Conservation (phyloP, 1,140 invertebrate genomes). For the Hypsibius dujardini region DNA sequence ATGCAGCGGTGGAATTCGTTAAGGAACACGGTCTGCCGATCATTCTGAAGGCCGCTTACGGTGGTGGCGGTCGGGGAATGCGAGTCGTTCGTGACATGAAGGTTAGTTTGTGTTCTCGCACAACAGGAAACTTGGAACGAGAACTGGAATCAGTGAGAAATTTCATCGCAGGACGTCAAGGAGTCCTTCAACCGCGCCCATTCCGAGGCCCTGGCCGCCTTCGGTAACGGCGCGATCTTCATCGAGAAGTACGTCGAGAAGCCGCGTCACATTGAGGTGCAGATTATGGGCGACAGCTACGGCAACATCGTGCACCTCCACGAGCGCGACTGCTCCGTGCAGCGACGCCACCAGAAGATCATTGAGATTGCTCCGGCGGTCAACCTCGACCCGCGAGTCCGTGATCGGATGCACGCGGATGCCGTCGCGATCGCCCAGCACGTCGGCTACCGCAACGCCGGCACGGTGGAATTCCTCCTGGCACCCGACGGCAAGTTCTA, state of each 20-base stretch:
- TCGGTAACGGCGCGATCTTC: slow-evolving; percentile 95
- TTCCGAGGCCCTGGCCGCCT: slow-evolving; percentile 83
- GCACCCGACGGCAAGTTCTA: slow-evolving; percentile 62
- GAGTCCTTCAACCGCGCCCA: slow-evolving; percentile 77
- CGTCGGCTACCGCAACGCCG: slow-evolving; percentile 92
- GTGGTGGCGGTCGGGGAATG: slow-evolving; percentile 96
- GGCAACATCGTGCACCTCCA: slow-evolving; percentile 93
- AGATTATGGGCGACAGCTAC: slow-evolving; percentile 76
- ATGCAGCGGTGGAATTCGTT: slow-evolving; percentile 80
- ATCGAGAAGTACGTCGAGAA: slow-evolving; percentile 96
- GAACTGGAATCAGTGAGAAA: not conserved
- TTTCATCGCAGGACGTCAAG: slow-evolving; percentile 50
- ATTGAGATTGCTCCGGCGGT: slow-evolving; percentile 95
- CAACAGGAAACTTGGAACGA: no score
- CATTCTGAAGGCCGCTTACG: slow-evolving; percentile 96
- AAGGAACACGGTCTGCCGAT: slow-evolving; percentile 82
- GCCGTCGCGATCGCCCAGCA: slow-evolving; percentile 72
- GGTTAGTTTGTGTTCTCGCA: slow-evolving; percentile 30
- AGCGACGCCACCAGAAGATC: slow-evolving; percentile 89
- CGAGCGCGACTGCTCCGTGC: slow-evolving; percentile 95
- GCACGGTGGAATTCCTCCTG: slow-evolving; percentile 94
- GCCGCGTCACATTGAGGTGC: slow-evolving; percentile 94
- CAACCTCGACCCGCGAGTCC: slow-evolving; percentile 50
- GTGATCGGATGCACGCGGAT: slow-evolving; percentile 69
- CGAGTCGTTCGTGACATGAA: slow-evolving; percentile 78